Percentiles rank a stretch among this genome's conserved stretches.
phyloP scores from a whole-genome alignment of 2,888 invertebrate species.

The Apamea anceps region DNA sequence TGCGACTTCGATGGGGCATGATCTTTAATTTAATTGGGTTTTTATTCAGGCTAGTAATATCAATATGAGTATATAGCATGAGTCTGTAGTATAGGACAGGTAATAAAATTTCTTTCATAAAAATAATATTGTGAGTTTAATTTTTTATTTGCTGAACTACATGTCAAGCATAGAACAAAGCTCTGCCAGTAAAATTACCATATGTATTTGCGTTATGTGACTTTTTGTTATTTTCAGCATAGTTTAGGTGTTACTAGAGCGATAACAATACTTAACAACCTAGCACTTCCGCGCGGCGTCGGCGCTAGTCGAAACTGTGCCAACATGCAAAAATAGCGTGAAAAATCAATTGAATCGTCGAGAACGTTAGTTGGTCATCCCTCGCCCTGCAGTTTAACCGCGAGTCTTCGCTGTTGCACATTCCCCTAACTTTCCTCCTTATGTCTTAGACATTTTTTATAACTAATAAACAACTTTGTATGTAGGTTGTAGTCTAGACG shows the following conservation, averaged over 20 bases:
- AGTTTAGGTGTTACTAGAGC: slow-evolving; percentile 37
- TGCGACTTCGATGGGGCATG: not conserved
- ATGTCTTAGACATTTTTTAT: slow-evolving; percentile 34
- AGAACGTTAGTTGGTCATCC: slow-evolving; percentile 77
- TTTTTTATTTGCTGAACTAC: slow-evolving; percentile 27
- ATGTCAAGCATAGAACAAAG: slow-evolving; percentile 14
- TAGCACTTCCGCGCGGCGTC: slow-evolving; percentile 53
- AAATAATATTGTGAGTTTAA: slow-evolving; percentile 1
- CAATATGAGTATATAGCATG: not conserved
- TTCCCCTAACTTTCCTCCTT: slow-evolving; percentile 64
- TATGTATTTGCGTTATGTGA: slow-evolving; percentile 44
- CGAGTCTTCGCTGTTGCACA: slow-evolving; percentile 79
- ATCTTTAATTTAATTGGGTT: not conserved
- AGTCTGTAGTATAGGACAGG: too few relatives aligned
- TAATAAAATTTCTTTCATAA: not conserved
- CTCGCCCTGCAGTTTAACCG: slow-evolving; percentile 81
- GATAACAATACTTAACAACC: slow-evolving; percentile 55
- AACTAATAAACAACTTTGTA: slow-evolving; percentile 47
- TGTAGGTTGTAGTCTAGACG: slow-evolving; percentile 58
- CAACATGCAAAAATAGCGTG: slow-evolving; percentile 86
- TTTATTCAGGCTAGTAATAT: not conserved
- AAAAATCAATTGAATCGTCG: slow-evolving; percentile 86
- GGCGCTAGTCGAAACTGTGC: slow-evolving; percentile 77
- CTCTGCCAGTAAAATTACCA: slow-evolving; percentile 40
- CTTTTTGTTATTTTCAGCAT: slow-evolving; percentile 35